phyloP scores from a whole-genome alignment of 2,888 invertebrate genomes.

The Drosophila anomelani region DNA sequence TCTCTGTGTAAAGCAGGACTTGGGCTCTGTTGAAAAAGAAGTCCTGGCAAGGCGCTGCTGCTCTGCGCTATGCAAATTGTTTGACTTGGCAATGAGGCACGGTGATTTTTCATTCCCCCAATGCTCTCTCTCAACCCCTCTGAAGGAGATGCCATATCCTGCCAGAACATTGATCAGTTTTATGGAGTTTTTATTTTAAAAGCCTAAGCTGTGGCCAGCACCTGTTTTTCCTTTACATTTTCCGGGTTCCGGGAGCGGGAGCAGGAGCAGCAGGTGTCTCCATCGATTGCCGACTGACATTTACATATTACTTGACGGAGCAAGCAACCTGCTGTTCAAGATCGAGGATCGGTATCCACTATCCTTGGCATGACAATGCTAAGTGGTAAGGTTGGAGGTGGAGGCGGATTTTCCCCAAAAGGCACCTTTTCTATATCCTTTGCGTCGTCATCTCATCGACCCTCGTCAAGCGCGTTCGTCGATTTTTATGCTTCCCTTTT shows the following conservation, averaged over 20 bases:
- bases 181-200: background rate
- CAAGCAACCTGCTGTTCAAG: conserved; percentile 35
- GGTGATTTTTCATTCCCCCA: conserved; percentile 69
- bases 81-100: conserved; percentile 68
- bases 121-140: background rate
- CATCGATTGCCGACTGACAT: conserved; percentile 14
- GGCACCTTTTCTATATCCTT: background rate
- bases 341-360: conserved; percentile 16
- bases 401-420: background rate
- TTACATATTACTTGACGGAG: conserved; percentile 32
- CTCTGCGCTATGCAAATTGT: conserved; percentile 57
- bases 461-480: conserved; percentile 71
- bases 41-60: background rate
- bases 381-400: conserved; percentile 15
- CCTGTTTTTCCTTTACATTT: conserved; percentile 23
- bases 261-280: conserved; percentile 25
- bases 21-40: conserved; percentile 23
- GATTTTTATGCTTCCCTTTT: conserved; percentile 64
- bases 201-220: conserved; percentile 4
- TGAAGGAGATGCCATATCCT: background rate
- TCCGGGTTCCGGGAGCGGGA: conserved; percentile 9
- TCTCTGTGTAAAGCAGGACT: background rate
- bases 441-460: conserved; percentile 69
- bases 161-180: conserved; percentile 15
- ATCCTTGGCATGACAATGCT: conserved; percentile 28